Conservation (phyloP, 2,113 vertebrate species). For the Noturus placidus region DNA sequence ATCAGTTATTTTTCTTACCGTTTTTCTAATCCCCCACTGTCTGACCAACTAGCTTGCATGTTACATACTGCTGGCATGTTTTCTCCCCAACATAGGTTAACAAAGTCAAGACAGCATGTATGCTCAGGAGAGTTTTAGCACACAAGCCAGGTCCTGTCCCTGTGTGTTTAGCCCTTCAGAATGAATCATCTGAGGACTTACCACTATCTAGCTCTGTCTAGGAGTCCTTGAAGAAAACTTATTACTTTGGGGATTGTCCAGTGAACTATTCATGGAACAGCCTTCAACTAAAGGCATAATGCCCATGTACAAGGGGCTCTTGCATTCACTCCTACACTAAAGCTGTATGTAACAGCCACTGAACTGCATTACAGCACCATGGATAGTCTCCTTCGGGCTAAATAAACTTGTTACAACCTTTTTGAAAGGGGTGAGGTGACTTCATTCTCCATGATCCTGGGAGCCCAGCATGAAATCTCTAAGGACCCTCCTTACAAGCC, state of each 20-base stretch:
- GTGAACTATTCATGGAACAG: not conserved
- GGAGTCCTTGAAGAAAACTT: not conserved
- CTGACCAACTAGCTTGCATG: not conserved
- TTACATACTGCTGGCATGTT: not conserved
- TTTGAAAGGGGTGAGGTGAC: not conserved
- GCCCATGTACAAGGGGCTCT: not conserved
- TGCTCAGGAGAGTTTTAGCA: not conserved
- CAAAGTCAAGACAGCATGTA: not conserved
- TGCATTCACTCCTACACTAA: not conserved
- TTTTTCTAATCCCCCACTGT: not conserved
- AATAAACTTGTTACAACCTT: not conserved
- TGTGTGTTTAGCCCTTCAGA: not conserved
- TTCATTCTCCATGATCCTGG: not conserved
- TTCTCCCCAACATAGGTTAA: not conserved
- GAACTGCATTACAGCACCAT: not conserved
- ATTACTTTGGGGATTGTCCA: not conserved
- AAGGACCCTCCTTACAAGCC: not conserved
- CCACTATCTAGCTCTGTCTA: not conserved
- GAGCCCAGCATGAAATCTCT: not conserved
- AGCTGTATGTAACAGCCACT: not conserved
- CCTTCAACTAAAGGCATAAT: not conserved
- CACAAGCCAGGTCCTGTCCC: not conserved
- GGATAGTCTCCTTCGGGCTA: not conserved
- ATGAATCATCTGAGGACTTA: not conserved
- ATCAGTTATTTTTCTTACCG: not conserved